Evolutionary conservation across 2,888 invertebrate genomes (phyloP).

Genomic region (Idaea biselata): DNA sequence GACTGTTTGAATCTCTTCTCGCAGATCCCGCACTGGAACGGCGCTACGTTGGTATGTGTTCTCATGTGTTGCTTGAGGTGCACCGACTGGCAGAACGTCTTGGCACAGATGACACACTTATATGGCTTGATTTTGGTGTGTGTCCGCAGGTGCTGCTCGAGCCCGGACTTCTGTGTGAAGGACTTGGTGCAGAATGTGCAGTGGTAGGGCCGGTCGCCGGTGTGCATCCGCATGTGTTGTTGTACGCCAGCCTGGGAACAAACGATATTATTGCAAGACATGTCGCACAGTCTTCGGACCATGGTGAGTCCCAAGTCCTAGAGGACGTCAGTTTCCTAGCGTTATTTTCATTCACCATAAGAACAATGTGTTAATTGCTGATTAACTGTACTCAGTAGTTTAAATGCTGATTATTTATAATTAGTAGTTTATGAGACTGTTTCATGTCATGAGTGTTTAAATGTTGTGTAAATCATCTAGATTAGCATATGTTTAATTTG

Average conservation of each 20-base stretch:
- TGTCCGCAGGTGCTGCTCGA: conserved; percentile 35
- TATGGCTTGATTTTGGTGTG: conserved; percentile 68
- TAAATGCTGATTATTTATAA: no score
- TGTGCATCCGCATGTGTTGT: conserved; percentile 67
- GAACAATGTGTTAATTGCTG: no score
- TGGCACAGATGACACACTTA: conserved; percentile 66
- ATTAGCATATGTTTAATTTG: no score
- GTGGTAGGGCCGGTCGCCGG: conserved; percentile 61
- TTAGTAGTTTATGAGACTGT: no score
- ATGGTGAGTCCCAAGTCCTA: no score
- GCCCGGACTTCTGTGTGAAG: conserved; percentile 72
- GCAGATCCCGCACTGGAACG: conserved; percentile 67
- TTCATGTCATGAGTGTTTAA: no score
- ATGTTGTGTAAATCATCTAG: no score
- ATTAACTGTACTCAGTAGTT: no score
- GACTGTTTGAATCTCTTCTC: conserved; percentile 65
- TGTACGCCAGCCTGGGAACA: conserved; percentile 53
- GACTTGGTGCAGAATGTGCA: conserved; percentile 65
- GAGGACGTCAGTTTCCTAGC: no score
- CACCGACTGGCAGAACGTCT: conserved; percentile 67
- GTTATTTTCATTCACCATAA: no score
- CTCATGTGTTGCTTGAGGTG: conserved; percentile 70
- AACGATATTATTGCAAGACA: neutral
- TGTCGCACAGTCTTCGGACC: neutral
- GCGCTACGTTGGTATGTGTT: conserved; percentile 67